These are phyloP conservation scores for Drosophila tani DNA, from an alignment of 1,140 invertebrate genomes.

Conservation along the genomic window DNA sequence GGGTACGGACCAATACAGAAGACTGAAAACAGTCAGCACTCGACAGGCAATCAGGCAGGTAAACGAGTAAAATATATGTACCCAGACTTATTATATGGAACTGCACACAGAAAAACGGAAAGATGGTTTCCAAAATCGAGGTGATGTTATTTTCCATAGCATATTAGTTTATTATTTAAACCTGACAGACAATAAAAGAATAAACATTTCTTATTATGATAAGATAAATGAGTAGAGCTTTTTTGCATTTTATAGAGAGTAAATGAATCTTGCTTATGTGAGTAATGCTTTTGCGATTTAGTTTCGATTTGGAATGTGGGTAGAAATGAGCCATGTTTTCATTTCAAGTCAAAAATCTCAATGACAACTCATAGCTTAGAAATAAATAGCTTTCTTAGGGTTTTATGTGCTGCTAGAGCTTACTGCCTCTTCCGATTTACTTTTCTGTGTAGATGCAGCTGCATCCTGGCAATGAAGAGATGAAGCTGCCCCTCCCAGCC, in stretches of 20 bases:
- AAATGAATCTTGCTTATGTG: not conserved
- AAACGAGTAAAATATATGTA: constrained; percentile 19
- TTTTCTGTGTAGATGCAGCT: constrained; percentile 39
- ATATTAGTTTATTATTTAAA: too few species aligned
- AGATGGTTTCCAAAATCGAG: not conserved
- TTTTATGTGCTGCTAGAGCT: not conserved
- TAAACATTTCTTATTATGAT: not conserved
- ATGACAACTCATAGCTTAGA: not conserved
- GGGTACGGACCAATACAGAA: constrained; percentile 22
- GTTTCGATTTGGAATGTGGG: constrained; percentile 8
- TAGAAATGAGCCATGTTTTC: not conserved
- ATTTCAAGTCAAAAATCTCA: not conserved
- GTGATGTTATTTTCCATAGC: not conserved
- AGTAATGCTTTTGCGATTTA: constrained; percentile 8
- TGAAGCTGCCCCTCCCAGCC: not conserved
- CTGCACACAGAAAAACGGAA: constrained; percentile 6
- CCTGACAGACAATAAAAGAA: not conserved
- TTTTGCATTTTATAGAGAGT: not conserved
- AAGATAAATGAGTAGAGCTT: not conserved
- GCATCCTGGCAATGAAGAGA: constrained; percentile 12
- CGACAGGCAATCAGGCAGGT: constrained; percentile 50
- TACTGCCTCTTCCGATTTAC: not conserved
- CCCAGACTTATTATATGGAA: not conserved
- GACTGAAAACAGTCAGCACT: constrained; percentile 3
- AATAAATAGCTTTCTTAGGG: not conserved